Evolutionary conservation across 1,140 invertebrate species (phyloP), one percentile per base, ranked within the genome.

Genomic region (Lepidostoma basale): DNA sequence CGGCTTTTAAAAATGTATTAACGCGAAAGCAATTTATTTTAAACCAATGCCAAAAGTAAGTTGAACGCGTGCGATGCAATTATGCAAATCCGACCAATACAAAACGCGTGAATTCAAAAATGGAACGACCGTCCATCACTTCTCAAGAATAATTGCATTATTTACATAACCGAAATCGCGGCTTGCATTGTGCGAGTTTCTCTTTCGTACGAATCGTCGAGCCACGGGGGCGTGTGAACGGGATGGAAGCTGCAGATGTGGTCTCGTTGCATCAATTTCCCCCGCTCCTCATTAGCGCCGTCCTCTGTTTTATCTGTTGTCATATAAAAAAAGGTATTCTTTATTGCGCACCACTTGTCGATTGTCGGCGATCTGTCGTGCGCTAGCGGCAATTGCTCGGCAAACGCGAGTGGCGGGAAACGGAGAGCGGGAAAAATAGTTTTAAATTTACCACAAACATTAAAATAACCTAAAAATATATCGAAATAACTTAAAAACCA

Each of bases 301-400:
- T 40, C 22, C 39, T 60, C 33, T 23, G 56, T 22, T 42, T 60
- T 60, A 60, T 60, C 56, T 40, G 33, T 42, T 26, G 56, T 26
- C 39, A 60, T 39, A 60, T 60, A 60, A 60, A 60, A 60, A 60
- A 60, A 60, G 56, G 3, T 59, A 42, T 60, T 60, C 56, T 60
- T 60, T 40, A 42, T 60, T 26, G 10, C 18, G 39, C 56, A 44
- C 56, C 39, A 60, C 56, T 60, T 42, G 56, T 40, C 39, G 56
- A 16, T 26, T 44, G 56, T 42, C 20, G 36, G 36, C 39, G 39
- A 20, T 16, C 36, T 23, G 56, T 60, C 56, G 56, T 25, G 52
- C 16, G 12, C 1, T 30, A 3, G 16, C 44, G 20, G 26, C 28
- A 16, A 28, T 49, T 20, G 16, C 28, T 56, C 23, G 52, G 30